Percentiles rank a stretch among this genome's conserved stretches.
phyloP scores from a whole-genome alignment of 2,113 vertebrate species.

The Lota lota region DNA sequence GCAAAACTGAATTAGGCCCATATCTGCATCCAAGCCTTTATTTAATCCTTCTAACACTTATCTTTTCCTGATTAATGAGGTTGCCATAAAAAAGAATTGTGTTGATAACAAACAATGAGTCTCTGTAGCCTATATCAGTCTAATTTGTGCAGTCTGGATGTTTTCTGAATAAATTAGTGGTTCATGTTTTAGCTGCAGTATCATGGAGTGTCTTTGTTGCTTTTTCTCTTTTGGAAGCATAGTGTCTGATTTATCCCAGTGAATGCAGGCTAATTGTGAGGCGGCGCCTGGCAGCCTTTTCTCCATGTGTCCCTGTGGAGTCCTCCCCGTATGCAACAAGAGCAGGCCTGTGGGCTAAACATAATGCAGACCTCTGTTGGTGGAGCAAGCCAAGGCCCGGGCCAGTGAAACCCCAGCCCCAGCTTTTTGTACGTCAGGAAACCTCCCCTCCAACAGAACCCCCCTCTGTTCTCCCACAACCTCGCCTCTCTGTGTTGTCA shows the following conservation, averaged over 20 bases:
- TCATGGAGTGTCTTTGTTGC: neutral
- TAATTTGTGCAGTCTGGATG: no score
- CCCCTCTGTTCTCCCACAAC: conserved; percentile 60
- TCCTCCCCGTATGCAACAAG: conserved; percentile 57
- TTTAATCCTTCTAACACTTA: no score
- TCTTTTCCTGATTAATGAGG: no score
- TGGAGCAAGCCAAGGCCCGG: conserved; percentile 21
- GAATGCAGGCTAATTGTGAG: conserved; percentile 20
- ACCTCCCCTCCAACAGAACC: conserved; percentile 51
- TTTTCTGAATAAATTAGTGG: no score
- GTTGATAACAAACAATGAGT: no score
- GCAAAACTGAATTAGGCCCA: no score
- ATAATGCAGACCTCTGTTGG: conserved; percentile 71
- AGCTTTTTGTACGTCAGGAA: conserved; percentile 44
- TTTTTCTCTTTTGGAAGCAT: conserved; percentile 10
- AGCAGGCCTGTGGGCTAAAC: conserved; percentile 51
- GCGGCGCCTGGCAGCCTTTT: conserved; percentile 25
- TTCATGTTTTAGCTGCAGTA: no score
- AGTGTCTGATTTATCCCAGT: conserved; percentile 21
- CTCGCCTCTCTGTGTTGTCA: conserved; percentile 44
- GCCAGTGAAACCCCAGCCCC: conserved; percentile 37
- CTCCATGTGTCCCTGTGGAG: conserved; percentile 35
- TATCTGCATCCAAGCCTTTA: no score
- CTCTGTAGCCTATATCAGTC: no score
- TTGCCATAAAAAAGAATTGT: no score